Evolutionary conservation across 2,888 invertebrate genomes (phyloP), one percentile per base, ranked within the genome.

Genomic region (Lacanobia oleracea): DNA sequence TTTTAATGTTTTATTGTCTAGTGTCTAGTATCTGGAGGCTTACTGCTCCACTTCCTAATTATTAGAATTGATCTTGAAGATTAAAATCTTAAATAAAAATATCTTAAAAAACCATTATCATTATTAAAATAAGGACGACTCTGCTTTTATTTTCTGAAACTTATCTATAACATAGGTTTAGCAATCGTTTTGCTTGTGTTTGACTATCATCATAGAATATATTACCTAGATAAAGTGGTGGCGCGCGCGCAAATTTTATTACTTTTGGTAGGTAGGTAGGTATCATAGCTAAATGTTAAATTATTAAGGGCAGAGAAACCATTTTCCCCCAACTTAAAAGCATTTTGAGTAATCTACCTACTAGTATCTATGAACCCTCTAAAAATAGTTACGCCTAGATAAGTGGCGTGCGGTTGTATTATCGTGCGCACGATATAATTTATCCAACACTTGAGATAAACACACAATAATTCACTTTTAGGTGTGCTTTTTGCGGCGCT

Each of bases 401-500:
- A 82, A 71, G 59, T 73, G 61, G 61, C 33, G 43, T 89, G 90
- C 88, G 85, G 86, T 72, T 68, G 14, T 70, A 72, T 77, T 82
- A 84, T 84, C 86, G 45, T 56, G 62, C 67, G 64, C 45, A 62
- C 67, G 81, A 79, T 85, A 74, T 85, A 74, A 70, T 80, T 73
- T 80, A 81, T 81, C 80, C 72, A 33, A 1, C 70, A 86, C 85
- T 84, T 37, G 82, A 86, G 85, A 84, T 86, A 85, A 83, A 83
- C 80, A 76, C 68, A 81, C 77, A 77, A 77, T 87, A 83, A 87
- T 88, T 88, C 85, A 88, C 86, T 88, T 88, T 87, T 67, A 82
- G 79, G 77, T 82, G 50, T 74, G 85, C 86, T 88, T 88, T 87
- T 87, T 87, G 88, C 87, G 87, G 88, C 76, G 51, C 84, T 80